Conservation (phyloP, 2,113 vertebrate species). For the Lethenteron camtschaticum region DNA sequence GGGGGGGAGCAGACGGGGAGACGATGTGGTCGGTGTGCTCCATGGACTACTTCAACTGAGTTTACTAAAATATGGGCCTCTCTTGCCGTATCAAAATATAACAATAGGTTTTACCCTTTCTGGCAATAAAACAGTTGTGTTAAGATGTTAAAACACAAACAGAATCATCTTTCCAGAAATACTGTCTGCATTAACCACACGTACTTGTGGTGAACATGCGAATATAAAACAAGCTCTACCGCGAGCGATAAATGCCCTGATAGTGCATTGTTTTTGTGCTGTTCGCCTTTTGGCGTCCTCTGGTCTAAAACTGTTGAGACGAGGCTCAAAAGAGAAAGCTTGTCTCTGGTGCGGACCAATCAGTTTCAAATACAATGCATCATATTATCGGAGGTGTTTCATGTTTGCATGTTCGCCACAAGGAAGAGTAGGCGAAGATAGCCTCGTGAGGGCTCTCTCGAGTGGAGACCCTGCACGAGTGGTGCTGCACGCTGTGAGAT, state of each 20-base stretch:
- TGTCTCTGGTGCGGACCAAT: too few species aligned
- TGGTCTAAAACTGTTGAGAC: too few species aligned
- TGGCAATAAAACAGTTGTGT: background rate
- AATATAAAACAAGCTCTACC: too few species aligned
- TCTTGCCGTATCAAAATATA: background rate
- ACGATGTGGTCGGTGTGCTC: background rate
- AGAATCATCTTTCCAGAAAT: background rate
- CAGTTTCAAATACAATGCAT: too few species aligned
- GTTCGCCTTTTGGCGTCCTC: too few species aligned
- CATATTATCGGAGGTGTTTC: too few species aligned
- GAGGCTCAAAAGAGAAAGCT: too few species aligned
- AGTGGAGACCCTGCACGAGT: too few species aligned
- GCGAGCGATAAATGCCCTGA: too few species aligned
- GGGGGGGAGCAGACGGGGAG: background rate
- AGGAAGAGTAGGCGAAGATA: background rate
- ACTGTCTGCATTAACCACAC: too few species aligned
- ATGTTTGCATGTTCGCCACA: background rate
- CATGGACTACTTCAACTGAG: background rate
- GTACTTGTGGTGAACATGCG: too few species aligned
- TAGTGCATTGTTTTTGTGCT: too few species aligned
- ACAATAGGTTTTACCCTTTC: background rate
- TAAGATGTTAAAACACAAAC: background rate
- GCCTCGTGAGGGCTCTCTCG: background rate
- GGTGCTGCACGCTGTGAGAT: background rate
- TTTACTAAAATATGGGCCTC: background rate